Conservation (phyloP, 2,888 invertebrate species). For the Strigamia transsilvanica region DNA sequence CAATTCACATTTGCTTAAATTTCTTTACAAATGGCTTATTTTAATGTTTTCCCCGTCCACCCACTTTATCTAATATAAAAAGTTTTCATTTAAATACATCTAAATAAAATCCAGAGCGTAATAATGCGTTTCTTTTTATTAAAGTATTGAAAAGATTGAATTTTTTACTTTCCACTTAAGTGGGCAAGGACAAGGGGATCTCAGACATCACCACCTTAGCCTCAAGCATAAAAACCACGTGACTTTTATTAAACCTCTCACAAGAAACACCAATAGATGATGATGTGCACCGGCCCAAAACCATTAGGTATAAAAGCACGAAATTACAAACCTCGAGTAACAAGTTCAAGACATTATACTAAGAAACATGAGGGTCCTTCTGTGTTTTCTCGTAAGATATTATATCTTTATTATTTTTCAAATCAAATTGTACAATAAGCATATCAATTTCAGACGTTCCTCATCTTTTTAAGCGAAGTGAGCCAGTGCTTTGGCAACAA, state of each 20-base stretch:
- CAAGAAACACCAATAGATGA: conserved; percentile 2
- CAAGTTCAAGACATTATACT: neutral
- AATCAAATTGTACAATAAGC: neutral
- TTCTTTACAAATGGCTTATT: neutral
- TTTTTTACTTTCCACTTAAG: conserved; percentile 2
- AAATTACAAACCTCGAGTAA: neutral
- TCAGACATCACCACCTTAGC: conserved; percentile 8
- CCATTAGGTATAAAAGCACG: conserved; percentile 1
- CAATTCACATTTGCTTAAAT: neutral
- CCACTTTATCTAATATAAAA: neutral
- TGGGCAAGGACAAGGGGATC: conserved; percentile 8
- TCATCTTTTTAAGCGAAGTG: neutral
- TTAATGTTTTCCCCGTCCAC: neutral
- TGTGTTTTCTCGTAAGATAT: neutral
- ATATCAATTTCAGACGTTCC: neutral
- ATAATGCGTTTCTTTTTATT: neutral
- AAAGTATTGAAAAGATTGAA: neutral
- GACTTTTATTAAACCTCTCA: neutral
- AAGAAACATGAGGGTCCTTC: neutral
- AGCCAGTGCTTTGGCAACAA: neutral
- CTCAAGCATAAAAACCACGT: neutral
- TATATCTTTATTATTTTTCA: neutral
- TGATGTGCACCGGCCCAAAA: neutral
- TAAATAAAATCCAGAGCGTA: conserved; percentile 2
- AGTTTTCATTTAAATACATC: neutral